These are phyloP conservation scores for Mactra quadrangularis DNA, from an alignment of 1,140 invertebrate species.

Conservation along the genomic window DNA sequence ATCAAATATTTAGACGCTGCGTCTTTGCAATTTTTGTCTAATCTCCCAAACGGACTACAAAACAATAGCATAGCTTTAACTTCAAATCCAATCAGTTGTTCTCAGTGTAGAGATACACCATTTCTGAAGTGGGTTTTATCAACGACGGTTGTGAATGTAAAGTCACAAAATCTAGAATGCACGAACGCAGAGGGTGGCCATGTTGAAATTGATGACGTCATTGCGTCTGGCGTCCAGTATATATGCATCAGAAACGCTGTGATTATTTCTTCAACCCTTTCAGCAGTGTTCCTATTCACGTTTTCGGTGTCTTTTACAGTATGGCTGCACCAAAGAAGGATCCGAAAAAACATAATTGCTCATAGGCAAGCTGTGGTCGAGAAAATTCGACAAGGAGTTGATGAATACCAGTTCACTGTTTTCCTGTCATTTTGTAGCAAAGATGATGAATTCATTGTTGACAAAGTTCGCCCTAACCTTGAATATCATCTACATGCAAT, in stretches of 20 bases:
- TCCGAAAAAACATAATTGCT: no score
- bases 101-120: background rate
- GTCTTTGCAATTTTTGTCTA: background rate
- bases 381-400: background rate
- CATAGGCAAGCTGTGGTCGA: background rate
- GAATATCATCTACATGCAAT: background rate
- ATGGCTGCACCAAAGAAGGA: no score
- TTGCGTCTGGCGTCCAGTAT: background rate
- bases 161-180: background rate
- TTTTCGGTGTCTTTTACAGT: no score
- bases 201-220: background rate
- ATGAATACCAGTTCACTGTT: background rate
- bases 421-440: slow-evolving; percentile 13
- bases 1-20: background rate
- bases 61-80: background rate
- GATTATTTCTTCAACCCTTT: background rate
- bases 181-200: background rate
- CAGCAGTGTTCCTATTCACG: background rate
- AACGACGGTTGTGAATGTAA: background rate
- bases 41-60: background rate
- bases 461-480: background rate
- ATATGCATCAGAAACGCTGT: background rate
- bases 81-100: background rate
- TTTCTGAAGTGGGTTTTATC: background rate
- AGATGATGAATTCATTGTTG: slow-evolving; percentile 2